Percentiles rank a stretch among this genome's conserved stretches.
phyloP scores from a whole-genome alignment of 1,140 invertebrate genomes.

The Dolichoris vasculosae region DNA sequence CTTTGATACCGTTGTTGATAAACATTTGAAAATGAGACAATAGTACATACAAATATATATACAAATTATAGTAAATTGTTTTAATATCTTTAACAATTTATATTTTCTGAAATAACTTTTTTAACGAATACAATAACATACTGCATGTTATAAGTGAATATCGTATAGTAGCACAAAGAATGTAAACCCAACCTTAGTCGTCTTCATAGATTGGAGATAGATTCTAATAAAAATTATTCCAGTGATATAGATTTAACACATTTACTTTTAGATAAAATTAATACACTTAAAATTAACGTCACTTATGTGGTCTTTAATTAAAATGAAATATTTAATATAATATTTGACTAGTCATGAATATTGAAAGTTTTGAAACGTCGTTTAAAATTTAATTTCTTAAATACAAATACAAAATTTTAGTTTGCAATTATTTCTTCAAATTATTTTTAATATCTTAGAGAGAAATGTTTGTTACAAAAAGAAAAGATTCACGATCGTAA shows the following conservation, averaged over 20 bases:
- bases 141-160: background rate
- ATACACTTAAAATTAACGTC: background rate
- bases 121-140: background rate
- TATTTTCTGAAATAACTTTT: background rate
- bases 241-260: background rate
- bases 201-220: background rate
- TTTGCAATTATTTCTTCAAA: background rate
- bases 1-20: background rate
- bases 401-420: background rate
- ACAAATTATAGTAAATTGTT: background rate
- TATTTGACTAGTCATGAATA: conserved; percentile 4
- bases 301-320: background rate
- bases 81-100: background rate
- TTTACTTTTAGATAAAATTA: background rate
- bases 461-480: too few species aligned
- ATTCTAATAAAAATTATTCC: background rate
- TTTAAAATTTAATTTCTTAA: background rate
- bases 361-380: background rate
- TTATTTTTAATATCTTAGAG: background rate
- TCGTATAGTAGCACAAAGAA: background rate
- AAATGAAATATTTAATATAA: background rate
- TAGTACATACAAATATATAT: too few species aligned
- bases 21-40: background rate
- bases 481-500: background rate
- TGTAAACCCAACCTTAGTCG: background rate